A percentile compares a stretch with the other conserved stretches of the same genome.
Conservation (phyloP, 2,888 invertebrate genomes). For the Diloba caeruleocephala region DNA sequence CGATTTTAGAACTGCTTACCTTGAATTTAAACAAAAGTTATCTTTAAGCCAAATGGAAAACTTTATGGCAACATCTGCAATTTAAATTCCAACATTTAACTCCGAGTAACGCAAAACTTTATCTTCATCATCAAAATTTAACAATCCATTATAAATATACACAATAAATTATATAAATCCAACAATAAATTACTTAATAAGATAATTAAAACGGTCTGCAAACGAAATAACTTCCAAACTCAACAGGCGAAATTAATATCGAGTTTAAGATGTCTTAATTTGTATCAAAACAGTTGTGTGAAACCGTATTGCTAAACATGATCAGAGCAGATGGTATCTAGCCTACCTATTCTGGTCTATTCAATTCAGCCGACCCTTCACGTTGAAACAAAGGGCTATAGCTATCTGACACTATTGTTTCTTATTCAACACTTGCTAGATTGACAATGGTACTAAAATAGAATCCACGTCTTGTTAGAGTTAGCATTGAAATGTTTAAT, state of each 20-base stretch:
- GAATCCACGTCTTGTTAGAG: conserved; percentile 13
- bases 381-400: conserved; percentile 38
- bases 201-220: conserved; percentile 39
- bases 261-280: conserved; percentile 40
- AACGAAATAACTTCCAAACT: conserved; percentile 23
- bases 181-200: conserved; percentile 44
- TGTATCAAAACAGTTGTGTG: conserved; percentile 21
- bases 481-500: not conserved
- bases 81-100: conserved; percentile 28
- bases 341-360: conserved; percentile 44
- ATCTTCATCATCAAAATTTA: conserved; percentile 30
- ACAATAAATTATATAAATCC: conserved; percentile 45
- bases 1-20: no score
- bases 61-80: conserved; percentile 9
- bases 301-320: conserved; percentile 27
- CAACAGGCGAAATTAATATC: conserved; percentile 36
- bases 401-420: conserved; percentile 41
- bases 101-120: conserved; percentile 21
- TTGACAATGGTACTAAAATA: conserved; percentile 38
- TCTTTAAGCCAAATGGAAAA: not conserved
- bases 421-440: conserved; percentile 39
- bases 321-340: conserved; percentile 42
- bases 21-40: not conserved
- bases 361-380: conserved; percentile 36
- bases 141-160: conserved; percentile 31